phyloP scores from a whole-genome alignment of 2,113 vertebrate species.

The Phaethon lepturus region DNA sequence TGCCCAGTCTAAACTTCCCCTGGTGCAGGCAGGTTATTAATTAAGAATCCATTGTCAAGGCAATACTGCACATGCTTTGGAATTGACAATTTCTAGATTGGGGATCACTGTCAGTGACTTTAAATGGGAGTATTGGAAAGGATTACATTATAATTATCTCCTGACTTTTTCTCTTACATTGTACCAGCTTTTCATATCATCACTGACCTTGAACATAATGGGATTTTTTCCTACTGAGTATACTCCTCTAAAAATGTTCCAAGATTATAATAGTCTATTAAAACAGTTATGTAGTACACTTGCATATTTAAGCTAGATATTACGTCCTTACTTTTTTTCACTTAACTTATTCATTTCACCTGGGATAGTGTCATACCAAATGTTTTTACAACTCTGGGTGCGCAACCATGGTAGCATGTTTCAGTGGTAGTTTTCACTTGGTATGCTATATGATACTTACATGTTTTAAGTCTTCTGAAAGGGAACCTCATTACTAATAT shows the following conservation, averaged over 20 bases:
- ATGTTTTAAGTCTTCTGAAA: background rate
- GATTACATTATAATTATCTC: background rate
- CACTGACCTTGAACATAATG: accelerated
- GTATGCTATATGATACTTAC: background rate
- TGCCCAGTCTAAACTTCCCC: too few species aligned
- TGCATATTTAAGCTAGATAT: background rate
- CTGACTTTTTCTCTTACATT: background rate
- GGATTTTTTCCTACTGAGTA: background rate
- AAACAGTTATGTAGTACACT: background rate
- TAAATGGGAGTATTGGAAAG: background rate
- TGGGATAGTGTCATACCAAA: background rate
- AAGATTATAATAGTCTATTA: background rate
- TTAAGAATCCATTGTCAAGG: background rate
- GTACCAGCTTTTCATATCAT: background rate
- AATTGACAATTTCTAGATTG: background rate
- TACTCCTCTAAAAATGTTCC: background rate
- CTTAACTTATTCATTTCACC: background rate
- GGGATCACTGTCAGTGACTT: background rate
- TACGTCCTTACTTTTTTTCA: background rate
- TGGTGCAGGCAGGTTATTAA: background rate
- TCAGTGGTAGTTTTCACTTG: background rate
- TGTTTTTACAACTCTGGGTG: background rate
- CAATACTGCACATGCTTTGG: background rate
- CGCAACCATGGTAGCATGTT: background rate
- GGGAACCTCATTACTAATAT: background rate